Evolutionary conservation across 2,113 vertebrate species (phyloP), one percentile per base, ranked within the genome.

Genomic region (Xiphias gladius): DNA sequence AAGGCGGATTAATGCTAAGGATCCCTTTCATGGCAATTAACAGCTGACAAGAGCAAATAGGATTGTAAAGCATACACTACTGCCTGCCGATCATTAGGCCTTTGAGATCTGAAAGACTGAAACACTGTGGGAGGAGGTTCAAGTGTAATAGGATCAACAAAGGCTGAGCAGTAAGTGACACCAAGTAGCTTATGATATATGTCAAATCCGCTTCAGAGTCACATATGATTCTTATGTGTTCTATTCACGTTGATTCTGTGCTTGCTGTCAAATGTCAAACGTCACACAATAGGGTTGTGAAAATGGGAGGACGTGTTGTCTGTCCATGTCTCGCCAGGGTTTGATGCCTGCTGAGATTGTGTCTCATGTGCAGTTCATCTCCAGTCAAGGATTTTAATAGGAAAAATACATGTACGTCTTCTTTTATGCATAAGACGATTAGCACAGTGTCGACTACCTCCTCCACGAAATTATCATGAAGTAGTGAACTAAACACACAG

Each of bases 41-140:
- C 68, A 88, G 72, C 79, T 88, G 86, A 93, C 85, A 70, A 79
- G 81, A 88, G 72, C 77, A 90, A 94, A 94, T 82, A 81, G 87
- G 92, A 93, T 91, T 89, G 71, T 82, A 69, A 79, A 82, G 84
- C 74, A 74, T 57, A 52, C 69, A 68, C 66, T 24, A 37, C 67
- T 81, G 61, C 46, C 76, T 87, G 85, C 82, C 63, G 64, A 88
- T 86, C 84, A 86, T 86, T 86, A 87, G 85, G 77, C 71, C 76
- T 86, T 55, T 78, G 72, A 83, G 78, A 86, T 79, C 1, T 4
- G 12, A 65, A 20, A 78, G 79, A 83, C 71, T 76, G 62, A 83
- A 86, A 71, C 50, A 73, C 54, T 74, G 76, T 67, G 72, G 73
- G 83, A 85, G 41, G 84, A 61, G 76, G 79, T 84, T 89, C 79